Evolutionary conservation across 2,797 vertebrate species (phyloP), one percentile per base, ranked within the genome.

Genomic region (Melanotaenia trifasciata): DNA sequence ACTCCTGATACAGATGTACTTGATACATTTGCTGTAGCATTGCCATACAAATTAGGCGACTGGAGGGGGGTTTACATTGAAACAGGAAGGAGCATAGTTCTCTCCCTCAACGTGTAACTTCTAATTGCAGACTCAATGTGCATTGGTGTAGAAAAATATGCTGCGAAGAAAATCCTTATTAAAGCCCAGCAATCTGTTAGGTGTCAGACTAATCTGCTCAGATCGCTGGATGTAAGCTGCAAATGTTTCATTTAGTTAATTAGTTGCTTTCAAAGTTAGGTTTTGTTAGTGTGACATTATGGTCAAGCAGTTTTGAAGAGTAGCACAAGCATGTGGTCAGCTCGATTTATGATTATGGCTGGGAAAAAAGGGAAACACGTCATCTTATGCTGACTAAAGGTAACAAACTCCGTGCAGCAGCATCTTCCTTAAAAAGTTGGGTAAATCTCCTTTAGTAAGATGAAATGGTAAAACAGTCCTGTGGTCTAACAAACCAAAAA

Each of bases 71-170:
- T 58, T 86, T 60, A 74, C 72, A 73, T 54, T 2, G 8, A 68
- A 70, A 71, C 30, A 70, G 70, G 59, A 50, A 64, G 58, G 22
- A 66, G 58, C 64, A 72, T 51, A 45, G 26, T 57, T 80, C 56
- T 40, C 53, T 69, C 43, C 11, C 57, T 80, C 73, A 73, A 61
- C 80, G 70, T 84, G 65, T 77, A 76, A 62, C 65, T 80, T 75
- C 84, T 87, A 84, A 86, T 85, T 84, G 69, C 78, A 84, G 76
- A 78, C 66, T 73, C 79, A 72, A 65, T 75, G 79, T 73, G 84
- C 81, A 80, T 59, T 63, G 60, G 60, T 56, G 70, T 76, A 78
- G 76, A 86, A 83, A 85, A 84, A 70, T 72, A 88, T 76, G 81
- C 59, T 1, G 60, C 74, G 12, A 71, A 76, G 80, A 74, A 88